Evolutionary conservation across 1,140 invertebrate genomes (phyloP).

Genomic region (Agrypnia vestita): DNA sequence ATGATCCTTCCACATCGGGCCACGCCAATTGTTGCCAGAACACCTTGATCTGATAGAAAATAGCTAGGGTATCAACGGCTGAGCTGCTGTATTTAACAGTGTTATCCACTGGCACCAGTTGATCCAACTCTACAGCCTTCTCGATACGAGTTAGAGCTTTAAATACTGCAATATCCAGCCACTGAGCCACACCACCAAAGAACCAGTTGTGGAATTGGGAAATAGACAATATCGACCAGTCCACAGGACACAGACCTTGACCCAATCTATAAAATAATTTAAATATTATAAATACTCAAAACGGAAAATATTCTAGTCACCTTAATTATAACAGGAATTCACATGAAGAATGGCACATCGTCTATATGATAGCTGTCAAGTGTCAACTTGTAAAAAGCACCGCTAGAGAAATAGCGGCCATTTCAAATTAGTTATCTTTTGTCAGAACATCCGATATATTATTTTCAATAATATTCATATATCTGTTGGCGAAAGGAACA

Average conservation of each 20-base stretch:
- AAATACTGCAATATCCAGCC: slow-evolving; percentile 92
- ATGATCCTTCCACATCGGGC: slow-evolving; percentile 91
- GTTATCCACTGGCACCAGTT: slow-evolving; percentile 82
- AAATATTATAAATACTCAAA: too few species aligned
- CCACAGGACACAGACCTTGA: slow-evolving; percentile 78
- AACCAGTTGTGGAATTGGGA: slow-evolving; percentile 91
- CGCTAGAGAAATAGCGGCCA: too few species aligned
- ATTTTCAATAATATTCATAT: too few species aligned
- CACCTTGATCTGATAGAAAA: slow-evolving; percentile 94
- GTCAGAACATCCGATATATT: too few species aligned
- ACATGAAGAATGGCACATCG: too few species aligned
- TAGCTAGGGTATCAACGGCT: slow-evolving; percentile 93
- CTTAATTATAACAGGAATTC: too few species aligned
- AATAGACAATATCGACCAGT: slow-evolving; percentile 76
- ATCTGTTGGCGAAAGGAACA: too few species aligned
- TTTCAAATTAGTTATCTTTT: too few species aligned
- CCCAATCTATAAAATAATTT: slow-evolving; percentile 73
- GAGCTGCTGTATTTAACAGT: slow-evolving; percentile 95
- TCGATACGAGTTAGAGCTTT: slow-evolving; percentile 88
- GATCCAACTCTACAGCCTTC: slow-evolving; percentile 92
- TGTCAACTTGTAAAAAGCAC: too few species aligned
- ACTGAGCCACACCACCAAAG: slow-evolving; percentile 87
- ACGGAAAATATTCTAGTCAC: too few species aligned
- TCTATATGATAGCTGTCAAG: too few species aligned
- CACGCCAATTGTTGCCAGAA: slow-evolving; percentile 95